Base-by-base conservation (phyloP, 2,888 invertebrate genomes). In the Dermolepida albohirtum region DNA sequence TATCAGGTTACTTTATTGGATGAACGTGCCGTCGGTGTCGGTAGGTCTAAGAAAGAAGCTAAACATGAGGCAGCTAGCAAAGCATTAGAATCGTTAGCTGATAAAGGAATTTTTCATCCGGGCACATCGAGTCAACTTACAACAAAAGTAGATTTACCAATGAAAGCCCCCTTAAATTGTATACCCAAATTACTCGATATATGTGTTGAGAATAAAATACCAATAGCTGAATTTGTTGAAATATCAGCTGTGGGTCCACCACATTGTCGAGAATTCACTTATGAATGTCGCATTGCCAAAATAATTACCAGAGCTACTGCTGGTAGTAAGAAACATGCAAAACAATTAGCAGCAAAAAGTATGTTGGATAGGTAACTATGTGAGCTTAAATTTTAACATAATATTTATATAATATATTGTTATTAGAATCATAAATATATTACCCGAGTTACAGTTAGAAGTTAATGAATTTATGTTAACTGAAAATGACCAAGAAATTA, bases 231-330 rank as follows among this genome's bases (percentile, higher is more conserved):
- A 49, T 90, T 88, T 81, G 76, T 80, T 66, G 84, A 87, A 78
- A 85, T 88, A 69, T 86, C 87, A 12, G 90, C 89, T 80, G 86
- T 89, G 72, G 91, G 91, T 49, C 90, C 90, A 14, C 86, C 91
- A 43, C 91, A 91, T 83, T 84, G 85, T 65, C 87, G 88, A 74
- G 84, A 86, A 72, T 91, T 91, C 80, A 89, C 89, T 0, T 80
- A 87, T 72, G 82, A 86, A 69, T 89, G 88, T 75, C 74, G 77
- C 68, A 83, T 90, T 16, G 86, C 86, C 22, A 83, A 83, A 47
- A 86, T 89, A 77, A 78, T 75, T 73, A 88, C 89, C 66, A 76
- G 80, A 72, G 88, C 87, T 67, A 85, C 85, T 29, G 86, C 87
- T 52, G 85, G 85, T 73, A 90, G 89, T 64, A 91, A 91, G 79